Evolutionary conservation across 1,140 invertebrate genomes (phyloP).

Genomic region (Brachionus calyciflorus): DNA sequence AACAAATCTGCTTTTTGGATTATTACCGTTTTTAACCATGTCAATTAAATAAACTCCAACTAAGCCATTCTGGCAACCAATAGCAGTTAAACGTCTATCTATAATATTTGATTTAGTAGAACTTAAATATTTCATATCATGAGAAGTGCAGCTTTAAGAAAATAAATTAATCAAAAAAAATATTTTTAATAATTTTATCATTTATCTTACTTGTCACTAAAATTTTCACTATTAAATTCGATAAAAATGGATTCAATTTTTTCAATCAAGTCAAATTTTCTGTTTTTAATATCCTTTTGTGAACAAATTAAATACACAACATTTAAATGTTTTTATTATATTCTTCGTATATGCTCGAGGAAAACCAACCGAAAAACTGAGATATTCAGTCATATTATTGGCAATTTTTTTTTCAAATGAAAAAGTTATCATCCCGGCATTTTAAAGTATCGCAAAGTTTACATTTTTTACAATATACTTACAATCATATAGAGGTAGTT

Average conservation of each 20-base stretch:
- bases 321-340: too few species aligned
- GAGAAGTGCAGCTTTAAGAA: slow-evolving; percentile 14
- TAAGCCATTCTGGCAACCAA: slow-evolving; percentile 39
- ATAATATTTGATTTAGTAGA: background rate
- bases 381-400: too few species aligned
- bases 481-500: slow-evolving; percentile 1
- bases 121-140: slow-evolving; percentile 27
- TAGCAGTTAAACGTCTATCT: slow-evolving; percentile 16
- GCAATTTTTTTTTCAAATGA: too few species aligned
- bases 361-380: too few species aligned
- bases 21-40: background rate
- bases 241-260: slow-evolving; percentile 13
- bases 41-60: slow-evolving; percentile 32
- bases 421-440: too few species aligned
- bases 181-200: background rate
- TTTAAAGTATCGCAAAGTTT: too few species aligned
- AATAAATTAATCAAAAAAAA: background rate
- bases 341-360: too few species aligned
- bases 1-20: too few species aligned
- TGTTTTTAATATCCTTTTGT: slow-evolving; percentile 23
- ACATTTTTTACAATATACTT: too few species aligned
- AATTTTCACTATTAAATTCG: background rate
- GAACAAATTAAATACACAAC: too few species aligned
- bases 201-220: background rate
- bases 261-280: slow-evolving; percentile 14